These are phyloP conservation scores for Pelobates fuscus DNA, from an alignment of 2,113 vertebrate genomes.

Conservation along the genomic window DNA sequence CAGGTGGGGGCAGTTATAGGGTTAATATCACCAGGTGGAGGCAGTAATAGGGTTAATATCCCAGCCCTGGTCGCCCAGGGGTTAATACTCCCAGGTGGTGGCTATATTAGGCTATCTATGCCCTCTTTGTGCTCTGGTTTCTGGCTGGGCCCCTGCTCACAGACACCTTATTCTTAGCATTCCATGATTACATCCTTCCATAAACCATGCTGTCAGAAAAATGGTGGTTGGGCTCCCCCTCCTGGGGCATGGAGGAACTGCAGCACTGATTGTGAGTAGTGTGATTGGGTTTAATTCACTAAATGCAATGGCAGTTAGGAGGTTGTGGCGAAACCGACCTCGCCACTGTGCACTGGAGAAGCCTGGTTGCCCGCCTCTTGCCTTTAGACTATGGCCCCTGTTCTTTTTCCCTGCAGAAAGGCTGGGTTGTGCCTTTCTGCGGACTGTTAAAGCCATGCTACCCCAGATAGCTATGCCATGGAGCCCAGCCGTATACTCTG, in stretches of 20 bases:
- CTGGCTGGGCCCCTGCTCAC: constrained; percentile 20
- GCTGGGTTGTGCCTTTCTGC: too few species aligned
- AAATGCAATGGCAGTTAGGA: too few species aligned
- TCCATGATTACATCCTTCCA: constrained; percentile 36
- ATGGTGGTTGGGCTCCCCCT: constrained; percentile 1
- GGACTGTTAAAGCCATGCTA: too few species aligned
- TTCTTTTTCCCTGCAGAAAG: too few species aligned
- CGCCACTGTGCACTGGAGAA: too few species aligned
- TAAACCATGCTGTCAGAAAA: background rate
- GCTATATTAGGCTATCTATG: constrained; percentile 31
- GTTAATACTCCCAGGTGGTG: background rate
- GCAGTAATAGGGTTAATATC: background rate
- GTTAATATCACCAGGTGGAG: background rate
- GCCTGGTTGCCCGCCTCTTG: too few species aligned
- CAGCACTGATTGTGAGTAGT: too few species aligned
- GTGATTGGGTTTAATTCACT: too few species aligned
- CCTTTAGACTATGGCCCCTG: too few species aligned
- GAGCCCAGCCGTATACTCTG: too few species aligned
- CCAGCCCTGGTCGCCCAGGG: background rate
- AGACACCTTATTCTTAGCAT: constrained; percentile 35
- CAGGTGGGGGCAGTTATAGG: background rate
- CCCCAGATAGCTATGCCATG: too few species aligned
- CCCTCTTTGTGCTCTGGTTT: constrained; percentile 15
- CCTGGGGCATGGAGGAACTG: background rate
- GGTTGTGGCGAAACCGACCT: too few species aligned